Evolutionary conservation across 37 sponge, comb jelly and placozoan genomes (phyloP), one percentile per base, ranked within the genome.

Genomic region (Ianthella basta): DNA sequence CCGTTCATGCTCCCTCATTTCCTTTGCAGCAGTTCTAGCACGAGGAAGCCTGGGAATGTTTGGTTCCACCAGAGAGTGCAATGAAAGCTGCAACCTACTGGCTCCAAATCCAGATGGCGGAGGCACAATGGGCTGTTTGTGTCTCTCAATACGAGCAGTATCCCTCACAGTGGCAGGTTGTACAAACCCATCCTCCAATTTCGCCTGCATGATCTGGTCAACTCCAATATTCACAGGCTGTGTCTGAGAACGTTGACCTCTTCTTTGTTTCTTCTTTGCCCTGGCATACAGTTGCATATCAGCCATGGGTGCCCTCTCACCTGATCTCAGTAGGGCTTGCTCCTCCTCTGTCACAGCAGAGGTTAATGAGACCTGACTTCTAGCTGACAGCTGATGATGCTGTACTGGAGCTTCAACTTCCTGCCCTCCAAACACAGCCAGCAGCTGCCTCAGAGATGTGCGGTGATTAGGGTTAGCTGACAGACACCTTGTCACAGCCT

Each of bases 391-490:
- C n/a, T n/a, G n/a, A n/a, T n/a, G n/a, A n/a, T n/a, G n/a, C n/a
- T n/a, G n/a, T n/a, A n/a, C n/a, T n/a, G n/a, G n/a, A n/a, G n/a
- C n/a, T n/a, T n/a, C n/a, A n/a, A n/a, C n/a, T n/a, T n/a, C n/a
- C 59, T 57, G 15, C 18, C 59, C 59, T 57, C 18, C 59, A 57
- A 57, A 18, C 18, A 18, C 18, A 20, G 59, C 15, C 18, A 72
- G 38, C 20, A 72, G 13, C 73, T 72, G 73, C 8, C 16, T 37
- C 40, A 72, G 30, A 19, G 73, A 72, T 37, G 12, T 20, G 41
- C 73, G 73, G 36, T 72, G 73, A 19, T 72, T 72, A 21, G 73
- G 73, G 30, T 72, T 72, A 19, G 73, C 73, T 8, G 73, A 33
- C 21, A 72, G 73, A 37, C 40, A 33, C 19, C 16, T 20, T 37